A percentile compares a stretch with the other conserved stretches of the same genome.
Conservation (phyloP, 2,113 vertebrate genomes). For the Paradoxurus hermaphroditus region DNA sequence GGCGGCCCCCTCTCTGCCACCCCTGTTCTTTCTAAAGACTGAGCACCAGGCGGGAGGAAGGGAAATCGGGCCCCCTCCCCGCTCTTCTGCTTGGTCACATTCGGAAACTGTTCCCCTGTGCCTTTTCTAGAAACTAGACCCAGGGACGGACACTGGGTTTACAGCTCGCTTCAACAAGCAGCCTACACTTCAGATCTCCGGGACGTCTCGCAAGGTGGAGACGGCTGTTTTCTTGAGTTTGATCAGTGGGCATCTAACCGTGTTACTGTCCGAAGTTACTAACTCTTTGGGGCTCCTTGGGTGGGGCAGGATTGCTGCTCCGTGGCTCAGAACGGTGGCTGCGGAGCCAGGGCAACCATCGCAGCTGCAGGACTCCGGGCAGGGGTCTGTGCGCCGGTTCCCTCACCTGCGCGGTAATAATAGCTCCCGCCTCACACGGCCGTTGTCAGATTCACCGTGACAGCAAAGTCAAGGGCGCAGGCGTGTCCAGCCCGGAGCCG, state of each 20-base stretch:
- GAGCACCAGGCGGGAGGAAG: neutral
- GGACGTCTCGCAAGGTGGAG: neutral
- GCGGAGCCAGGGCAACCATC: fast-evolving
- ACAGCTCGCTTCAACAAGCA: neutral
- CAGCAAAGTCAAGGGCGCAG: neutral
- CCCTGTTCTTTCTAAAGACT: too few relatives aligned
- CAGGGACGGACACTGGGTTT: neutral
- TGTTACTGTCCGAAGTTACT: neutral
- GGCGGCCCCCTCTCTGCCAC: neutral
- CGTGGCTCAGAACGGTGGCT: neutral
- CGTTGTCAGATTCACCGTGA: neutral
- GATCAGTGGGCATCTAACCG: neutral
- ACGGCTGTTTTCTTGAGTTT: neutral
- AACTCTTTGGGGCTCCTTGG: neutral
- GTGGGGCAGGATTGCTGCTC: neutral
- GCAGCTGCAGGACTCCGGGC: neutral
- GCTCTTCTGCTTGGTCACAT: neutral
- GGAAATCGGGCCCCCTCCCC: neutral
- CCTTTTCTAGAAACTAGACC: neutral
- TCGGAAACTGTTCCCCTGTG: neutral
- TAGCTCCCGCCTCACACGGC: neutral
- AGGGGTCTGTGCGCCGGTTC: neutral
- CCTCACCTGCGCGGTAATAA: neutral
- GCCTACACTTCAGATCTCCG: too few relatives aligned
- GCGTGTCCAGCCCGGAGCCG: neutral